Conservation (phyloP, 2,888 invertebrate species). For the Perdita meconis region DNA sequence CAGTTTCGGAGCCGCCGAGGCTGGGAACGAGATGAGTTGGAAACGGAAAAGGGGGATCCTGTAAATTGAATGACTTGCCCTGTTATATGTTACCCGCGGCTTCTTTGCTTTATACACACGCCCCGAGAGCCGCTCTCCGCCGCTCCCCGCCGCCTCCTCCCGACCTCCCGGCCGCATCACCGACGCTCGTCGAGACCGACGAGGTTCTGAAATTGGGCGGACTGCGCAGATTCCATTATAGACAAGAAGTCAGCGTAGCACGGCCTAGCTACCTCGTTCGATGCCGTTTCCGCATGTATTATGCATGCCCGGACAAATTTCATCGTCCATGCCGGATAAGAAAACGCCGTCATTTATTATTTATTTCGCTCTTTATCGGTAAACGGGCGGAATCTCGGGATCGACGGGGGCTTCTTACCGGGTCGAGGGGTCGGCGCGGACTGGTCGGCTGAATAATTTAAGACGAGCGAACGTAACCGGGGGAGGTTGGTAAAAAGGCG, state of each 20-base stretch:
- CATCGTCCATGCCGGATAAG: constrained; percentile 75
- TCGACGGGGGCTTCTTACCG: background rate
- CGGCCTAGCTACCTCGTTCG: constrained; percentile 75
- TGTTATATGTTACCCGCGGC: constrained; percentile 78
- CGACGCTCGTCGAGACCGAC: constrained; percentile 9
- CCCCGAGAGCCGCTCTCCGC: too few relatives aligned
- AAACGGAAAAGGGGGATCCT: constrained; percentile 70
- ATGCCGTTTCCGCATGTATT: constrained; percentile 79
- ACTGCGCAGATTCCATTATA: constrained; percentile 82
- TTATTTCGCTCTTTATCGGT: constrained; percentile 49
- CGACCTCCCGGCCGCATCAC: background rate
- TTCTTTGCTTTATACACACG: constrained; percentile 79
- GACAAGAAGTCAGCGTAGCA: constrained; percentile 77
- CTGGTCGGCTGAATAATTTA: constrained; percentile 28
- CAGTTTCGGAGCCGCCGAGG: constrained; percentile 70
- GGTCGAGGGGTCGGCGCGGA: background rate
- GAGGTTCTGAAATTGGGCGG: constrained; percentile 73
- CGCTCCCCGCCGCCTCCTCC: constrained; percentile 44
- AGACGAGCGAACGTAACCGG: background rate
- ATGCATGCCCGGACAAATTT: constrained; percentile 81
- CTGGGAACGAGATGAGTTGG: constrained; percentile 56
- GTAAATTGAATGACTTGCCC: constrained; percentile 82
- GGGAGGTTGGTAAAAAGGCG: background rate
- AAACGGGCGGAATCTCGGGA: constrained; percentile 38
- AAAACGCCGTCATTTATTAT: constrained; percentile 59